Evolutionary conservation across 2,797 vertebrate genomes (phyloP).

Genomic region (Hypotaenidia okinawae): DNA sequence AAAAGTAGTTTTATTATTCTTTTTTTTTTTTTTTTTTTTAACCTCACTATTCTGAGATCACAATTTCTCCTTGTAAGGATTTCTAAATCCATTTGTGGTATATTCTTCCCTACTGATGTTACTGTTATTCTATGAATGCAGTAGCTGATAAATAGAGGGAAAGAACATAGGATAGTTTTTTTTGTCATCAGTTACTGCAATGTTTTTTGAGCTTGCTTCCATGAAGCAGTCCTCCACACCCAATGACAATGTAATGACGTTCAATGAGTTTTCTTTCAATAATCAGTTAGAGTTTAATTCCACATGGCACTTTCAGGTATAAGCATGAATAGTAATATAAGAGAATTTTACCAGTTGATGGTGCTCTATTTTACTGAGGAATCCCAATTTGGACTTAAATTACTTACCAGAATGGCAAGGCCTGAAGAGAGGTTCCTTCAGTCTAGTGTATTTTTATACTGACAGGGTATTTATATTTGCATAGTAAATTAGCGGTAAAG

Average conservation of each 20-base stretch:
- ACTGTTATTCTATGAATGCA: not conserved
- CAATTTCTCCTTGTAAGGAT: not conserved
- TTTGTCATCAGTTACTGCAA: not conserved
- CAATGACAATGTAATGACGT: not conserved
- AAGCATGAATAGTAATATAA: not conserved
- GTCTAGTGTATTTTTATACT: not conserved
- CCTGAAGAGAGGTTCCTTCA: not conserved
- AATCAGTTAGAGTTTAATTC: slow-evolving; percentile 14
- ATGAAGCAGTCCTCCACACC: not conserved
- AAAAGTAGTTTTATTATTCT: not conserved
- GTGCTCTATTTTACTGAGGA: not conserved
- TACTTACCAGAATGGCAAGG: not conserved
- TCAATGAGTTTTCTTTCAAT: not conserved
- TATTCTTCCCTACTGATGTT: not conserved
- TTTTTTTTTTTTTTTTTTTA: not conserved
- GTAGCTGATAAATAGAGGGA: not conserved
- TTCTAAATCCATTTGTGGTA: not conserved
- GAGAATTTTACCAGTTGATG: not conserved
- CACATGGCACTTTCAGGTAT: not conserved
- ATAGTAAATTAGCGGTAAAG: not conserved
- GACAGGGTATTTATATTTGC: not conserved
- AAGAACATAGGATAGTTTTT: not conserved
- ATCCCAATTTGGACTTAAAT: not conserved
- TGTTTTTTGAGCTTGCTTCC: not conserved
- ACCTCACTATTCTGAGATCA: not conserved